Evolutionary conservation across 2,888 invertebrate genomes (phyloP), one percentile per base, ranked within the genome.

Genomic region (Ormyrus thymus): DNA sequence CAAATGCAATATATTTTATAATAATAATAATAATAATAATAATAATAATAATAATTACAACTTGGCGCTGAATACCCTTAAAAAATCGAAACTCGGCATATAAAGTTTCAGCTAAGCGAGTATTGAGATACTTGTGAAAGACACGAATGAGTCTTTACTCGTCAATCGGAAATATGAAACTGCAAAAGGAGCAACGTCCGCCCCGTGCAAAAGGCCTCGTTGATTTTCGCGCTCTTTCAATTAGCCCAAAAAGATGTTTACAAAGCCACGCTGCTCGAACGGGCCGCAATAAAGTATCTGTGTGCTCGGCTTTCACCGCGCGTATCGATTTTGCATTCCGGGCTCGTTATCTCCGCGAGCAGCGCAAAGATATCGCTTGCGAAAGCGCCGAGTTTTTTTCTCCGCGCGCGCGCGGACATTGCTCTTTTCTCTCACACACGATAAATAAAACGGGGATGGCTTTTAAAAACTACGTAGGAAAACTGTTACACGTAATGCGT

Each of bases 281-380:
- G 61, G 13, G 29, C 15, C 29, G 15, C 51, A 29, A 29, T 29
- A 29, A 29, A 29, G 4, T 29, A 29, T 29, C 29, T n/a, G 11
- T 59, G 7, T 11, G 11, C 29, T 29, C 59, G 45, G 65, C 79
- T 79, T 79, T 79, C 79, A 75, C 79, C 75, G 64, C 43, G 50
- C 10, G 51, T 45, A 74, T 75, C 50, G 66, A 6, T 79, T 76
- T 71, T 71, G 50, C 71, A 76, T 76, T 71, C 66, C 59, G 61
- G 55, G 53, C 61, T 71, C 53, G 50, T 76, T 76, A 71, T 76
- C 75, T 76, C 65, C 45, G 68, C 68, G 50, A 65, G 45, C 9
- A 29, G 65, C 50, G 68, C 53, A 68, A 48, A 72, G 50, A 68
- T 73, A 68, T 73, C 53, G 61, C 61, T 78, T 66, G 59, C 58